Base-by-base conservation (phyloP, 2,113 vertebrate species). In the Eira barbara region DNA sequence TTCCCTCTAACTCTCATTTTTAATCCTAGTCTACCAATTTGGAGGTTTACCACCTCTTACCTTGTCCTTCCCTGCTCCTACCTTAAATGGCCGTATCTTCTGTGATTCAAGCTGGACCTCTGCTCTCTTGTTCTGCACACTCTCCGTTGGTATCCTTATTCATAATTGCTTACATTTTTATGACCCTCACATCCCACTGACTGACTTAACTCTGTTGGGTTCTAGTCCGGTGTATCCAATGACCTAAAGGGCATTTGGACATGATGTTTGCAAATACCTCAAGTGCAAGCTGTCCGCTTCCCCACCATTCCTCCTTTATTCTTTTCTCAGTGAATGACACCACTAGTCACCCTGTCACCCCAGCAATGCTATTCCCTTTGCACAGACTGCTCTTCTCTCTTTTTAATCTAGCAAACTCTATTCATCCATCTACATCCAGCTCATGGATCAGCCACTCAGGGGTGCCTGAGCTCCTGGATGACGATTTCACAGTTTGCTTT, bases 151-250 rank as follows among this genome's bases (percentile, higher is more conserved):
- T 7, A 3, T 59, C 13, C 42, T 39, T 45, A 63, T 10, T 80
- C 47, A 9, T 10, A 13, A 7, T 2, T 1, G 10, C 36, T 39
- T n/a, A 7, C 23, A 3, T 20, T 12, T 21, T 6, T 31, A 1
- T 36, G 49, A 59, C 27, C 39, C 39, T 94, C 47, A 34, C 14
- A 29, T 67, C 69, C 4, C 71, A 15, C 55, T 52, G 45, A 3
- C 27, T 15, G 25, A 15, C 18, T 57, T 17, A 10, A 39, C 14
- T 31, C 47, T 13, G 59, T 57, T 61, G 49, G 42, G n/a, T 18
- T 78, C 47, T 45, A 31, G n/a, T 29, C 34, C 47, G 17, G 3
- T 36, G 29, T 20, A 12, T 31, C 17, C 63, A 34, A 18, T 21
- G 7, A 7, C 27, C 63, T 52, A 12, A 6, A 3, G 29, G 52